Percentiles rank a stretch among this genome's conserved stretches.
Conservation (phyloP, 2,888 invertebrate genomes). For the Atethmia centrago region DNA sequence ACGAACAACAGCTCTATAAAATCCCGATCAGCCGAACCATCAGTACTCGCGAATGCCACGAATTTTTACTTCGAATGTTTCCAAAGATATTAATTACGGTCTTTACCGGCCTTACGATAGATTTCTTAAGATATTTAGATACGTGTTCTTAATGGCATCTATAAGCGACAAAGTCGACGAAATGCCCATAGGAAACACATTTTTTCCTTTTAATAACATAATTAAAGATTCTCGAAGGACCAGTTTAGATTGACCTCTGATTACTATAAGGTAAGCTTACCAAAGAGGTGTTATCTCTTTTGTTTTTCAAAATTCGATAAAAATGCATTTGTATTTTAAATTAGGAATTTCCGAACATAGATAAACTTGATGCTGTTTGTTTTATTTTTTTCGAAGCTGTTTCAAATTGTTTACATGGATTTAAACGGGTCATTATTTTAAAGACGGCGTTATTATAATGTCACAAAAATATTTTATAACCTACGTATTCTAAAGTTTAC, state of each 20-base stretch:
- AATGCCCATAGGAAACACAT: slow-evolving; percentile 80
- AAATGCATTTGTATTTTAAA: slow-evolving; percentile 48
- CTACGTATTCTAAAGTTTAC: neutral
- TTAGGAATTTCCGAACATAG: slow-evolving; percentile 61
- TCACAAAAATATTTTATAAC: neutral
- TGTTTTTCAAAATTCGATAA: slow-evolving; percentile 2
- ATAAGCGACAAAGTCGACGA: slow-evolving; percentile 77
- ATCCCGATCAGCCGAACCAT: slow-evolving; percentile 56
- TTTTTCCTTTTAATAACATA: slow-evolving; percentile 84
- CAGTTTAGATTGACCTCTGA: slow-evolving; percentile 67
- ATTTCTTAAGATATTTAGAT: slow-evolving; percentile 82
- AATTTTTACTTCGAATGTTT: slow-evolving; percentile 81
- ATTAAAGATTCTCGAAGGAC: slow-evolving; percentile 74
- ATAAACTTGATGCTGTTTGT: slow-evolving; percentile 54
- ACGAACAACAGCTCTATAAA: slow-evolving; percentile 70
- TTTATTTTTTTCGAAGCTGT: slow-evolving; percentile 18
- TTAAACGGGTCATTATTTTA: slow-evolving; percentile 23
- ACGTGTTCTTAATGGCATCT: slow-evolving; percentile 82
- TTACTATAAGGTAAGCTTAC: slow-evolving; percentile 39
- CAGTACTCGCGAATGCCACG: slow-evolving; percentile 79
- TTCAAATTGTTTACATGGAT: slow-evolving; percentile 20
- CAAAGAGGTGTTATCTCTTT: slow-evolving; percentile 70
- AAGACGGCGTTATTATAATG: slow-evolving; percentile 17
- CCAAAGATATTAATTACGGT: slow-evolving; percentile 83
- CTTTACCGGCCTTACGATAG: slow-evolving; percentile 80